These are phyloP conservation scores for Tiaroga cobitis DNA, from an alignment of 2,797 vertebrate species.

Conservation along the genomic window DNA sequence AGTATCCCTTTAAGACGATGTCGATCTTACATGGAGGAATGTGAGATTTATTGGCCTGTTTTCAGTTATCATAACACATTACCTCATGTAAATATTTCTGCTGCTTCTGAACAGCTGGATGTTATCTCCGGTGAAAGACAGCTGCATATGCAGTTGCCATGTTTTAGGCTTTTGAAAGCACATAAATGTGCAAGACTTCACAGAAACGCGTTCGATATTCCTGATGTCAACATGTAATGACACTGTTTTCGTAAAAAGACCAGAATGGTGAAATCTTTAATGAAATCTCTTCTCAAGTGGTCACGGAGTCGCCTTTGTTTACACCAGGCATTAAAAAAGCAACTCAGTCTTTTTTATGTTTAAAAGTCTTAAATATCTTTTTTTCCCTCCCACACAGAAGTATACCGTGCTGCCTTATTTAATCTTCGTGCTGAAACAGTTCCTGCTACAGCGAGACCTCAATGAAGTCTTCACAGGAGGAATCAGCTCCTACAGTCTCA, in stretches of 20 bases:
- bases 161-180: neutral
- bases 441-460: constrained; percentile 96
- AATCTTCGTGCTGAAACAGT: constrained; percentile 99
- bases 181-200: neutral
- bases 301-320: neutral
- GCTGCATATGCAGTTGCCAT: neutral
- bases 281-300: neutral
- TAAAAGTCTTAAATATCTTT: neutral
- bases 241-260: neutral
- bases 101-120: constrained; percentile 40
- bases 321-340: no score
- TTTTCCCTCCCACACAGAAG: constrained; percentile 76
- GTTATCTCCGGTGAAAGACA: constrained; percentile 20
- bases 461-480: constrained; percentile 99
- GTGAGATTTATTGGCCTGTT: neutral
- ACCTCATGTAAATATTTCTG: constrained; percentile 30
- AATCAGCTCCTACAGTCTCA: constrained; percentile 98
- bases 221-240: neutral
- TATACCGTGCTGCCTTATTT: constrained; percentile 97
- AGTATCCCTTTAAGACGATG: no score
- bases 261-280: neutral
- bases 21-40: constrained; percentile 11
- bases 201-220: neutral
- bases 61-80: constrained; percentile 10
- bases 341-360: neutral